phyloP scores from a whole-genome alignment of 2,113 vertebrate genomes.

The Labeo rohita region DNA sequence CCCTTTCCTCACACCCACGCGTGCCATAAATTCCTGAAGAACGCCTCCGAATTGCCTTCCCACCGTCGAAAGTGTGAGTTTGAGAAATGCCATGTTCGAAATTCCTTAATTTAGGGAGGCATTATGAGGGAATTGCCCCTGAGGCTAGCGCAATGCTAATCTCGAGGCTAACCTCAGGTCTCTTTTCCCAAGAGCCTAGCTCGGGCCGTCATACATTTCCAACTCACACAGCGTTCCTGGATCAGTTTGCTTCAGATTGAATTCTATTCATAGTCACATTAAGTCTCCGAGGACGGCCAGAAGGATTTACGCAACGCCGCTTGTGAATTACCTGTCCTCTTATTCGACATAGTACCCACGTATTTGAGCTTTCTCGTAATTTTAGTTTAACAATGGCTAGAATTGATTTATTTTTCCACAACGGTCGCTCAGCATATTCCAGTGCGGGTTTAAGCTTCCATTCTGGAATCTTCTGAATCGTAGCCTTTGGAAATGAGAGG shows the following conservation, averaged over 20 bases:
- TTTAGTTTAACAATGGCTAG: slow-evolving; percentile 19
- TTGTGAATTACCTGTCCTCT: neutral
- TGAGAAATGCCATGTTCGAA: slow-evolving; percentile 38
- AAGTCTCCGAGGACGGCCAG: neutral
- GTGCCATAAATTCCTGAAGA: neutral
- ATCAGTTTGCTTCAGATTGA: slow-evolving; percentile 29
- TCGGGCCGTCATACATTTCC: neutral
- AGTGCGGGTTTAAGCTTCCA: slow-evolving; percentile 2
- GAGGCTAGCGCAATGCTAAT: slow-evolving; percentile 42
- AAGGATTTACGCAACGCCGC: neutral
- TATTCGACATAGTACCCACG: slow-evolving; percentile 1
- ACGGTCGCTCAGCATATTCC: neutral
- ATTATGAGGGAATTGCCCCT: slow-evolving; percentile 32
- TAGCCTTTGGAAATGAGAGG: slow-evolving; percentile 26
- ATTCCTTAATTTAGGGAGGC: slow-evolving; percentile 35
- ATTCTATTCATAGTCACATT: slow-evolving; percentile 29
- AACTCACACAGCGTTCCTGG: neutral
- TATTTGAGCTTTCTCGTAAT: slow-evolving; percentile 10
- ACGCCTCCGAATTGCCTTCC: slow-evolving; percentile 21
- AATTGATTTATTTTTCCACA: neutral
- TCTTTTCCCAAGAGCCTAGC: slow-evolving; percentile 11
- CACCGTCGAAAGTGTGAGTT: neutral
- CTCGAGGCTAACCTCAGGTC: slow-evolving; percentile 36
- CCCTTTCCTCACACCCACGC: slow-evolving; percentile 27
- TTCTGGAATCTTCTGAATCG: neutral